Evolutionary conservation across 2,797 vertebrate genomes (phyloP).

Genomic region (Bradypodion ventrale): DNA sequence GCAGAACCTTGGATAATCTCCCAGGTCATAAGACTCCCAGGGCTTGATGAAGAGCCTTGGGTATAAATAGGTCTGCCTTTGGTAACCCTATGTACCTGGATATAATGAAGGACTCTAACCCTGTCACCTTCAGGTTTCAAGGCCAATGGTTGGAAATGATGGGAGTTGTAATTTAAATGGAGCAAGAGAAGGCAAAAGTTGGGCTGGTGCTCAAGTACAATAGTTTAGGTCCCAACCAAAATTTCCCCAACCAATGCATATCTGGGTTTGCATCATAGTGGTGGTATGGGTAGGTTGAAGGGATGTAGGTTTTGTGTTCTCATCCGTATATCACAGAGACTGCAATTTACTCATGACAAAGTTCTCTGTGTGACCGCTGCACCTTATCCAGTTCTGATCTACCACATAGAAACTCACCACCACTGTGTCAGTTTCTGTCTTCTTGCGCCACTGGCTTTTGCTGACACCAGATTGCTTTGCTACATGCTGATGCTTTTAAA

Average conservation of each 20-base stretch:
- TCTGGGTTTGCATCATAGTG: not conserved
- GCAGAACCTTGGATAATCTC: not conserved
- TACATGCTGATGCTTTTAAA: too few species aligned
- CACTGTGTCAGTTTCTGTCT: not conserved
- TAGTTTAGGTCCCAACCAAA: too few species aligned
- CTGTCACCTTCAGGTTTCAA: not conserved
- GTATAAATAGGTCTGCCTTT: not conserved
- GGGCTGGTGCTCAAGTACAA: not conserved
- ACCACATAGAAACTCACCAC: not conserved
- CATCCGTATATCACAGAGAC: too few species aligned
- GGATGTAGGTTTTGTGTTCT: not conserved
- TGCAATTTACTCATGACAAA: not conserved
- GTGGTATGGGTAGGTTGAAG: too few species aligned
- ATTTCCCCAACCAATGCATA: too few species aligned
- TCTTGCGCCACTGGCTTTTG: too few species aligned
- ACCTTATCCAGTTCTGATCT: not conserved
- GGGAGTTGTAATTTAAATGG: not conserved
- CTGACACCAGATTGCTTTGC: too few species aligned
- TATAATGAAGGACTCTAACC: not conserved
- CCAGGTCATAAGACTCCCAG: too few species aligned
- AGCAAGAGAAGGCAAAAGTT: not conserved
- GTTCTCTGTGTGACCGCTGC: not conserved
- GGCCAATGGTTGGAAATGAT: not conserved
- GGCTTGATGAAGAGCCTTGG: too few species aligned
- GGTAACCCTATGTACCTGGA: not conserved